Percentiles rank a stretch among this genome's conserved stretches.
Conservation (phyloP, 2,797 vertebrate species). For the Gambelia wislizenii region DNA sequence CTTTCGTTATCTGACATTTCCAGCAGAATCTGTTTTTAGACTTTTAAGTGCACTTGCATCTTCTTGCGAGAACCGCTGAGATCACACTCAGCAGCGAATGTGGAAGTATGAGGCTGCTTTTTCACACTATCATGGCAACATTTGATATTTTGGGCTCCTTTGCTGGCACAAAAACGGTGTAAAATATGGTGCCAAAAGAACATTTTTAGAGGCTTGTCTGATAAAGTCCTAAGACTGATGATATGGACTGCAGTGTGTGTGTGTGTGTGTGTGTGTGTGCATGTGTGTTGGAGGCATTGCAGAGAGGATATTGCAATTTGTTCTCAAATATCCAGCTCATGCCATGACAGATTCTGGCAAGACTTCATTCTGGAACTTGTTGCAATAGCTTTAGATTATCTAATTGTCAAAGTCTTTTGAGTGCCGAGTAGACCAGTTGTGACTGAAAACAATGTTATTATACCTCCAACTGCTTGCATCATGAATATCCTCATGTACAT, state of each 20-base stretch:
- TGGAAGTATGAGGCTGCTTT: no score
- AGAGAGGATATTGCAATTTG: fast-evolving
- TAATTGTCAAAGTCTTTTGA: fast-evolving
- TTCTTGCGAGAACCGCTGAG: no score
- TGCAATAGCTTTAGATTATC: background rate
- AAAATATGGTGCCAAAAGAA: no score
- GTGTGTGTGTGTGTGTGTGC: no score
- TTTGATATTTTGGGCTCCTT: no score
- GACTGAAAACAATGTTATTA: background rate
- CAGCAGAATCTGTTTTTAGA: no score
- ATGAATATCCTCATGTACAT: background rate
- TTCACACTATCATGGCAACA: no score
- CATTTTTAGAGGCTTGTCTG: no score
- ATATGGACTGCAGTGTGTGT: background rate
- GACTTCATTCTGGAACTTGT: background rate
- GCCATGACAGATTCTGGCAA: background rate
- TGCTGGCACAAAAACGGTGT: no score
- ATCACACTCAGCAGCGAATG: no score
- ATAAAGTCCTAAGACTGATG: background rate
- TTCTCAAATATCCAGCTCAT: background rate
- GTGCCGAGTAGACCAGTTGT: slow-evolving; percentile 1
- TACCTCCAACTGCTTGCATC: background rate
- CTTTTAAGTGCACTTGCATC: no score
- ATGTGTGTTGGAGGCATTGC: background rate
- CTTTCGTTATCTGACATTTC: no score